These are phyloP conservation scores for Drosophila nasuta DNA, from an alignment of 1,140 invertebrate genomes.

Conservation along the genomic window DNA sequence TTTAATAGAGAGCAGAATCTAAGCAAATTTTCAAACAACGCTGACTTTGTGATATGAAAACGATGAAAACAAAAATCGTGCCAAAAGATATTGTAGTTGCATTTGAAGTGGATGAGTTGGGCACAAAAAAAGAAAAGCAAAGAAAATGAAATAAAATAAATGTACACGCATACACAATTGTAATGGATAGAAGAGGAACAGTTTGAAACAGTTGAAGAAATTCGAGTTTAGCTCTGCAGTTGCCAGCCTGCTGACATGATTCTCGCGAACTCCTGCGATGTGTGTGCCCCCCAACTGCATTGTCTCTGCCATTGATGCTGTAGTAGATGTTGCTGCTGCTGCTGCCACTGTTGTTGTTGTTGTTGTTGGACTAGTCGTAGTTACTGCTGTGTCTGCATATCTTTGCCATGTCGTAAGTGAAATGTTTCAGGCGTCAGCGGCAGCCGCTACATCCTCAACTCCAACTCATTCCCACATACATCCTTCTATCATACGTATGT, in stretches of 20 bases:
- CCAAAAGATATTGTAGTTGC: too few species aligned
- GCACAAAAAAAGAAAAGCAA: not conserved
- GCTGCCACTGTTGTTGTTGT: too few species aligned
- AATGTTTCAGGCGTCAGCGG: conserved; percentile 76
- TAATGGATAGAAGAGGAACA: not conserved
- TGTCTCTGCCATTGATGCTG: conserved; percentile 38
- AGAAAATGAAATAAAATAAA: conserved; percentile 7
- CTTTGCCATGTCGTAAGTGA: conserved; percentile 72
- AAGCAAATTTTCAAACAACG: too few species aligned
- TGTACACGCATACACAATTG: conserved; percentile 4
- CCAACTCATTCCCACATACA: conserved; percentile 6
- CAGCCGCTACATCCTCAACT: conserved; percentile 54
- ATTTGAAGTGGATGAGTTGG: too few species aligned
- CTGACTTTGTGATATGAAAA: too few species aligned
- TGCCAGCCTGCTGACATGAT: conserved; percentile 45
- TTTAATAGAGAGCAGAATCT: too few species aligned
- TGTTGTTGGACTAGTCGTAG: not conserved
- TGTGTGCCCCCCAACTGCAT: conserved; percentile 48
- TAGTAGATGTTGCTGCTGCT: conserved; percentile 24
- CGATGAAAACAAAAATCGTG: too few species aligned
- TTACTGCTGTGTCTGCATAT: conserved; percentile 51
- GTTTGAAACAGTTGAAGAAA: conserved; percentile 10
- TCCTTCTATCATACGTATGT: too few species aligned
- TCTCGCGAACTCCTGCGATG: conserved; percentile 32
- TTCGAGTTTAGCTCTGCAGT: conserved; percentile 25